Evolutionary conservation across 2,113 vertebrate species (phyloP).

Genomic region (Crypturellus undulatus): DNA sequence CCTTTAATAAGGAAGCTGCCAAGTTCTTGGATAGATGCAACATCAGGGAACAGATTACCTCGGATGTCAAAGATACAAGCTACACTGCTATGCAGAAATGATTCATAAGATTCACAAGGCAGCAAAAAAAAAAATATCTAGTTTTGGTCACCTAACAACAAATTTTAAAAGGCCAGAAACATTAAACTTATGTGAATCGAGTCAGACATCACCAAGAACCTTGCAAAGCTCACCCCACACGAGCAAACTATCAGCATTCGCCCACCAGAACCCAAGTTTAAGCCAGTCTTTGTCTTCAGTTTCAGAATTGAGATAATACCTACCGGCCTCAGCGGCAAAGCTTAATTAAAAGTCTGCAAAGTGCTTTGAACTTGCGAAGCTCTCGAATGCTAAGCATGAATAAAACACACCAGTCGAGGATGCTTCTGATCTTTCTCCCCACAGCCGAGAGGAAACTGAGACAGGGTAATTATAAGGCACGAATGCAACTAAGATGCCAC

Average conservation of each 20-base stretch:
- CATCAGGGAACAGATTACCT: background rate
- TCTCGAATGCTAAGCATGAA: conserved; percentile 29
- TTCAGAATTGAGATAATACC: background rate
- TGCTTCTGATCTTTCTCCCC: conserved; percentile 40
- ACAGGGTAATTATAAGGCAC: conserved; percentile 57
- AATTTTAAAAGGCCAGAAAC: background rate
- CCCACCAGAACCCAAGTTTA: background rate
- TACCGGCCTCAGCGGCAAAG: conserved; percentile 21
- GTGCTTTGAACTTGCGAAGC: conserved; percentile 51
- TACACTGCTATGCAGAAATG: background rate
- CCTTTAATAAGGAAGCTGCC: conserved; percentile 43
- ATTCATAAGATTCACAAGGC: background rate
- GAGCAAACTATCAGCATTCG: background rate
- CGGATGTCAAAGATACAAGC: background rate
- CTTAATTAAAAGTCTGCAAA: conserved; percentile 53
- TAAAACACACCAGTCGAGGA: conserved; percentile 14
- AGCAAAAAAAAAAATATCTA: background rate
- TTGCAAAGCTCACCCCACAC: background rate
- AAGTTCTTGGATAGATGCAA: background rate
- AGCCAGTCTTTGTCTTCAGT: background rate
- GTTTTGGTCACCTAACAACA: background rate
- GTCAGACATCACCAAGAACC: background rate
- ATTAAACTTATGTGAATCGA: background rate
- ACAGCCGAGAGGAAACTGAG: conserved; percentile 61
- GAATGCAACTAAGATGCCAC: conserved; percentile 42